Base-by-base conservation (phyloP, 2,797 vertebrate species). In the Artibeus lituratus region DNA sequence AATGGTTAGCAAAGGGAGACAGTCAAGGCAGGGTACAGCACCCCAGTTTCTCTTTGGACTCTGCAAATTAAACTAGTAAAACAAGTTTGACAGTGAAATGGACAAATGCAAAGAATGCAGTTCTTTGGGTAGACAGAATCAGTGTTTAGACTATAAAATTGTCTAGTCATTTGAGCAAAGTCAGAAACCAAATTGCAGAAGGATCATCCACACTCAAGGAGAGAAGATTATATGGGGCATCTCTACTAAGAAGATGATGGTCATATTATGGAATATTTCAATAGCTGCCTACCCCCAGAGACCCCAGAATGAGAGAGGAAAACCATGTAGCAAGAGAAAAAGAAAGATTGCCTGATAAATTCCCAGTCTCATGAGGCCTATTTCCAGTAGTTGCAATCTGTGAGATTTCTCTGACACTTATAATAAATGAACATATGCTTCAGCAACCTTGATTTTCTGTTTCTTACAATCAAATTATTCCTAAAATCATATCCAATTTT, bases 401-500 rank as follows among this genome's bases (percentile, higher is more conserved):
- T 83, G 42, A 90, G 37, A 49, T 69, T 83, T 94, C 59, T 83
- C 35, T 69, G 55, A 87, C 16, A 89, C 11, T 78, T 82, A 84
- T 91, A 84, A 87, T 91, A 96, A 82, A 86, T 72, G 26, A 2
- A n/a, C 18, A 35, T 76, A 70, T 3, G 76, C 69, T 94, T 92
- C 90, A 74, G 55, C 19, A 91, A 93, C 4, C 8, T 69, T 93
- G 67, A 78, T 42, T 80, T 85, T 85, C 35, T 90, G 47, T 24
- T 87, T 49, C 49, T 92, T 90, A n/a, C 18, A 85, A 90, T 2
- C 10, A 76, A 90, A 51, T 77, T 77, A 51, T 94, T 55, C 42
- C 82, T 88, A 90, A 92, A 85, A 83, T 15, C 70, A 39, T 42
- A 55, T 8, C 5, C 2, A 6, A 62, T 86, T 78, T 74, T 76